Evolutionary conservation across 2,797 vertebrate species (phyloP).

Genomic region (Chromis chromis): DNA sequence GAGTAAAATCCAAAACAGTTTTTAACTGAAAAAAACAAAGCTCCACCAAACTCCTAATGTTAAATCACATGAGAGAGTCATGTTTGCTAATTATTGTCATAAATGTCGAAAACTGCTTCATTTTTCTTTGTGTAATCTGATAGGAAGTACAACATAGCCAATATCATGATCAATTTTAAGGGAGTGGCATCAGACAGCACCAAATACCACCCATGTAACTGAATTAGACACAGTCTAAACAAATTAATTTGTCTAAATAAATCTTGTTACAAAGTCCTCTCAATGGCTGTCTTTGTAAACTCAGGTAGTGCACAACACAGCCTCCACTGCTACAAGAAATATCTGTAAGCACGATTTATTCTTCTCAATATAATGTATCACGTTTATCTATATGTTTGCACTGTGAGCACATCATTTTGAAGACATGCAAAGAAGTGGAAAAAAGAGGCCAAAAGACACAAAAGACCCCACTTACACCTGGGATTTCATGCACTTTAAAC

Average conservation of each 20-base stretch:
- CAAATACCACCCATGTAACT: slow-evolving; percentile 51
- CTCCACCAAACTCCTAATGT: not conserved
- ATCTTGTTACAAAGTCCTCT: slow-evolving; percentile 56
- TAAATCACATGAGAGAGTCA: slow-evolving; percentile 19
- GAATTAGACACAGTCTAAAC: slow-evolving; percentile 59
- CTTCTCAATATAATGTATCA: slow-evolving; percentile 23
- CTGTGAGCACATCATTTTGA: slow-evolving; percentile 22
- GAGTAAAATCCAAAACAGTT: not conserved
- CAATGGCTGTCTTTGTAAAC: slow-evolving; percentile 28
- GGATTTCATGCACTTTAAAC: not conserved
- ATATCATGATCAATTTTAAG: slow-evolving; percentile 39
- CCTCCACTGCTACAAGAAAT: slow-evolving; percentile 2
- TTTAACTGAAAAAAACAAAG: slow-evolving; percentile 9
- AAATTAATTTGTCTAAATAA: slow-evolving; percentile 53
- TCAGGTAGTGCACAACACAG: slow-evolving; percentile 8
- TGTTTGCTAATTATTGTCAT: slow-evolving; percentile 20
- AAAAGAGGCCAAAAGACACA: not conserved
- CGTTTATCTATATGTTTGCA: slow-evolving; percentile 32
- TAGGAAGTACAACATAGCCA: slow-evolving; percentile 20
- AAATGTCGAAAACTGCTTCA: slow-evolving; percentile 38
- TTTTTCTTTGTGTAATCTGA: slow-evolving; percentile 53
- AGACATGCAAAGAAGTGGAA: not conserved
- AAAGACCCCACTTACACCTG: not conserved
- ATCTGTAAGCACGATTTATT: slow-evolving; percentile 34
- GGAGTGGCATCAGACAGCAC: slow-evolving; percentile 40